These are phyloP conservation scores for Abrostola tripartita DNA, from an alignment of 2,888 invertebrate species.

Conservation along the genomic window DNA sequence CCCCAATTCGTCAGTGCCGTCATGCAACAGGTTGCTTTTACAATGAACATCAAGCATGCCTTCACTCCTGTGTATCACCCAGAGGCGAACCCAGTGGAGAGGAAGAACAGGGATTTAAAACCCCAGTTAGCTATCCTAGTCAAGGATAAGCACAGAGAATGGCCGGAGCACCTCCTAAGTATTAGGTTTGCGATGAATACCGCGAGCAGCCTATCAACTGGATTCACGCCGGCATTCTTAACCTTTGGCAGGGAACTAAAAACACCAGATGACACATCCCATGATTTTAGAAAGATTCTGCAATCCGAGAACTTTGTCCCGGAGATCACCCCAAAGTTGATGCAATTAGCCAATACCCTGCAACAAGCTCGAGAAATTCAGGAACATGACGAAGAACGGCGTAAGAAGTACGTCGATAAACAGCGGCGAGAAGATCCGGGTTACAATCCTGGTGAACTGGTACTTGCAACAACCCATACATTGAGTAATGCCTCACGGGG, in stretches of 20 bases:
- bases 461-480: constrained; percentile 3
- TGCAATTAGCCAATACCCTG: constrained; percentile 7
- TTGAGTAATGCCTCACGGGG: constrained; percentile 7
- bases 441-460: constrained; percentile 13
- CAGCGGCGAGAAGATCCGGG: constrained; percentile 1
- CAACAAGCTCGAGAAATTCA: constrained; percentile 8
- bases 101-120: constrained; percentile 22
- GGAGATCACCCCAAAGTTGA: constrained; percentile 15
- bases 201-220: constrained; percentile 6
- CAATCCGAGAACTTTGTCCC: constrained; percentile 12
- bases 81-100: constrained; percentile 37
- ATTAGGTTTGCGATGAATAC: constrained; percentile 36
- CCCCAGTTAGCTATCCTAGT: constrained; percentile 4
- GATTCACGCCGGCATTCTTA: constrained; percentile 21
- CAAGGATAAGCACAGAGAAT: constrained; percentile 17
- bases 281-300: constrained; percentile 11
- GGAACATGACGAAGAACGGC: constrained; percentile 6
- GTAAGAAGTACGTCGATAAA: constrained; percentile 6
- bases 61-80: constrained; percentile 63
- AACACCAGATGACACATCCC: constrained; percentile 13
- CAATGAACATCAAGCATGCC: constrained; percentile 50
- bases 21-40: constrained; percentile 58
- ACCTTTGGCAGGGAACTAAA: constrained; percentile 29
- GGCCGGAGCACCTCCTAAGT: constrained; percentile 14
- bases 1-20: constrained; percentile 60